phyloP scores from a whole-genome alignment of 2,113 vertebrate genomes.

The Atrichornis clamosus region DNA sequence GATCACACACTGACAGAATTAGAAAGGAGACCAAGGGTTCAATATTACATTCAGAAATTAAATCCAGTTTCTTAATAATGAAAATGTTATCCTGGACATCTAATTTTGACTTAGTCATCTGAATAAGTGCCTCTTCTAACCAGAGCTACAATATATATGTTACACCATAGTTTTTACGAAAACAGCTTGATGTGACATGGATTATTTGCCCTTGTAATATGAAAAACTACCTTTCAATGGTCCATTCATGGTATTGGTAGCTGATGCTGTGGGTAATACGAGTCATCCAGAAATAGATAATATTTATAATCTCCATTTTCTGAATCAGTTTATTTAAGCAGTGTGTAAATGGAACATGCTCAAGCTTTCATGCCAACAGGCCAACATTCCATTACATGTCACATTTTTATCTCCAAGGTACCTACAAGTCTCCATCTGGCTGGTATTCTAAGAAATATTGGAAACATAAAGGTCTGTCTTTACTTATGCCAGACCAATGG shows the following conservation, averaged over 20 bases:
- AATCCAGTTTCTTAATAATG: background rate
- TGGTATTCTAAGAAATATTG: background rate
- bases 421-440: background rate
- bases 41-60: background rate
- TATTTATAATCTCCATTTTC: background rate
- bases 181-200: background rate
- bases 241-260: background rate
- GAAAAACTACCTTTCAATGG: background rate
- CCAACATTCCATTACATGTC: background rate
- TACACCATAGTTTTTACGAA: background rate
- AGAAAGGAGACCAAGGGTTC: background rate
- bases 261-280: background rate
- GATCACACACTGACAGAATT: background rate
- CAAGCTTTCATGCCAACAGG: background rate
- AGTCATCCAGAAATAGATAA: background rate
- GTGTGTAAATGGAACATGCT: background rate
- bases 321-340: background rate
- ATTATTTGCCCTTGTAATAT: background rate
- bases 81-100: background rate
- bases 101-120: background rate
- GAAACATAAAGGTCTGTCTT: background rate
- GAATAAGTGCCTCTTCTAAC: background rate
- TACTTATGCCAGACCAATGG: background rate
- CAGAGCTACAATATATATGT: fast-evolving
- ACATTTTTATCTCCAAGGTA: constrained; percentile 13